Conservation (phyloP, 2,113 vertebrate species). For the Petrocephalus zakoni region DNA sequence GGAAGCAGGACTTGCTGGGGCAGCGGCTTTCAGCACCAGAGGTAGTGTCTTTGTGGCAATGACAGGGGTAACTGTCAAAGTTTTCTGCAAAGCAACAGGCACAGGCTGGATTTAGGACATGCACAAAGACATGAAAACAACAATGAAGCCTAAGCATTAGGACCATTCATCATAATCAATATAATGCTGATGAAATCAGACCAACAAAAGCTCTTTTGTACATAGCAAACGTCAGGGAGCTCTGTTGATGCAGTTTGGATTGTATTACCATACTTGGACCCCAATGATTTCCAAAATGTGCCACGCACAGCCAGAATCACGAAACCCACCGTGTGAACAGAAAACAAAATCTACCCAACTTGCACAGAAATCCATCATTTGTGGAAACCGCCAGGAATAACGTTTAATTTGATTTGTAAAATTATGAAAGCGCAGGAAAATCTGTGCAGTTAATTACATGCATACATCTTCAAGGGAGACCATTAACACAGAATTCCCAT, state of each 20-base stretch:
- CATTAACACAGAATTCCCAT: not conserved
- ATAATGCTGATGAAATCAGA: not conserved
- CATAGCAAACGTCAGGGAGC: not conserved
- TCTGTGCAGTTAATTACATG: not conserved
- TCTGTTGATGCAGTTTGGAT: not conserved
- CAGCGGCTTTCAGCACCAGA: constrained; percentile 88
- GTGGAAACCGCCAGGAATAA: not conserved
- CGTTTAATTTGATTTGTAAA: not conserved
- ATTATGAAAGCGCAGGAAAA: not conserved
- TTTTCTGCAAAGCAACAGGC: constrained; percentile 65
- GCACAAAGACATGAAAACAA: not conserved
- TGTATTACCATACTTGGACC: not conserved
- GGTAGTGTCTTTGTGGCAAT: constrained; percentile 88
- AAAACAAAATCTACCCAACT: not conserved
- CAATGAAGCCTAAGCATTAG: not conserved
- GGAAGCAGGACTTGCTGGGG: constrained; percentile 77
- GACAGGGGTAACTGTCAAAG: constrained; percentile 78
- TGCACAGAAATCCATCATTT: not conserved
- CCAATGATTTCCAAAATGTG: not conserved
- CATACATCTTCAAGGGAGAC: constrained; percentile 8
- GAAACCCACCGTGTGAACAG: not conserved
- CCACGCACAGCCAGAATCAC: not conserved
- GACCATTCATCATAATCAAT: not conserved
- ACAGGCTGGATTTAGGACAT: not conserved
- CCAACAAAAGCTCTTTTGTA: not conserved